These are phyloP conservation scores for Ivindomyrus marchei DNA, from an alignment of 2,113 vertebrate genomes.

Conservation along the genomic window DNA sequence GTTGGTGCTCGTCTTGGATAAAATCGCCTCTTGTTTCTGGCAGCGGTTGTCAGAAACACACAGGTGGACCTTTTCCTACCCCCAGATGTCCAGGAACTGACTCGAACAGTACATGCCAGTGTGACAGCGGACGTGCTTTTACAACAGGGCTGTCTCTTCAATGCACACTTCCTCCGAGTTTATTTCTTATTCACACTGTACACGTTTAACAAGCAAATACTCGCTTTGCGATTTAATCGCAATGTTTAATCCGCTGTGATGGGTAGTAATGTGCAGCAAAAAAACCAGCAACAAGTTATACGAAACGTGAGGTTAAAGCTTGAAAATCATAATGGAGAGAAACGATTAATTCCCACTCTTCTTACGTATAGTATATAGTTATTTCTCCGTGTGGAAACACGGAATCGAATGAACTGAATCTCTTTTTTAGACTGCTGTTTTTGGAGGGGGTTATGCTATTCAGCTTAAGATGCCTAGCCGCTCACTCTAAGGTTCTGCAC, in stretches of 20 bases:
- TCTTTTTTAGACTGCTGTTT: background rate
- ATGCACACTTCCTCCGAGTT: background rate
- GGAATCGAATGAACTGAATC: background rate
- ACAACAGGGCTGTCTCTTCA: background rate
- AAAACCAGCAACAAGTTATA: background rate
- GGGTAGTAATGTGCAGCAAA: background rate
- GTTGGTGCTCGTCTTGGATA: background rate
- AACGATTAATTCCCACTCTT: background rate
- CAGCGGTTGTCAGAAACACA: background rate
- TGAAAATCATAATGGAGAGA: background rate
- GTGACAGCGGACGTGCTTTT: background rate
- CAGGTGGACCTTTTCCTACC: background rate
- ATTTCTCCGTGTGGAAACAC: background rate
- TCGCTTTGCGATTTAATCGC: background rate
- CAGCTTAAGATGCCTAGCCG: background rate
- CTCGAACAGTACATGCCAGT: background rate
- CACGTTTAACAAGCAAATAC: background rate
- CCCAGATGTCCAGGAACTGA: slow-evolving; percentile 31
- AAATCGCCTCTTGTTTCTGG: background rate
- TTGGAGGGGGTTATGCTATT: background rate
- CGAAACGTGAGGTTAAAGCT: background rate
- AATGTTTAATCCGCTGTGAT: background rate
- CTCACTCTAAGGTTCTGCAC: background rate
- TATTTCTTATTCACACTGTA: background rate
- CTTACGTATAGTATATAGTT: background rate